These are phyloP conservation scores for Cosmopolites sordidus DNA, from an alignment of 2,888 invertebrate genomes.

Conservation along the genomic window DNA sequence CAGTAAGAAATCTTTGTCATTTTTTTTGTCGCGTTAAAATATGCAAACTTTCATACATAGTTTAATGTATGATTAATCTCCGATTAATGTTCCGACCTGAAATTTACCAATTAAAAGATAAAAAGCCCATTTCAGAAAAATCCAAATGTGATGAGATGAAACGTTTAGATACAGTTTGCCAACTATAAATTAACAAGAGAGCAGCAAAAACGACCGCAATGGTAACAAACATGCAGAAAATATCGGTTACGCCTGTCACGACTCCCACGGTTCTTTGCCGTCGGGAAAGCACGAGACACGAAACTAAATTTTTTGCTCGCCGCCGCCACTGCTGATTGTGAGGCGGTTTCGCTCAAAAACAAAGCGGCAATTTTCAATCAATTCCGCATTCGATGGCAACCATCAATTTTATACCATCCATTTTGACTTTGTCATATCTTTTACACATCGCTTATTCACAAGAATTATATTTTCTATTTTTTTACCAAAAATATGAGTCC, in stretches of 20 bases:
- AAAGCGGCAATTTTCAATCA: slow-evolving; percentile 16
- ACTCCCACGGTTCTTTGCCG: slow-evolving; percentile 17
- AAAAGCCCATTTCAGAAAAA: background rate
- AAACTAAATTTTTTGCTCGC: slow-evolving; percentile 11
- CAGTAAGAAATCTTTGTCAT: background rate
- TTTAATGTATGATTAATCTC: too few species aligned
- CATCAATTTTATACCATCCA: too few species aligned
- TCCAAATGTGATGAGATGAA: slow-evolving; percentile 18
- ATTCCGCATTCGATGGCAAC: slow-evolving; percentile 10
- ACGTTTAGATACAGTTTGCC: slow-evolving; percentile 14
- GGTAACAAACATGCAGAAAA: slow-evolving; percentile 11
- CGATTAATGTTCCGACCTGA: background rate
- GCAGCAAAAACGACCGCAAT: slow-evolving; percentile 19
- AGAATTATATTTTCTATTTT: too few species aligned
- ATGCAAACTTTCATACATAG: slow-evolving; percentile 2
- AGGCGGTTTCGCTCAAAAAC: slow-evolving; percentile 4
- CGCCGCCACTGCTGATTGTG: background rate
- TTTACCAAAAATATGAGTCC: too few species aligned
- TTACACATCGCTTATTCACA: too few species aligned
- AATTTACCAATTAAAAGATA: slow-evolving; percentile 2
- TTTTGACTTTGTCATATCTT: too few species aligned
- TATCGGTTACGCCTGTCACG: slow-evolving; percentile 26
- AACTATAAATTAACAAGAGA: slow-evolving; percentile 17
- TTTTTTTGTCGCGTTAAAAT: background rate
- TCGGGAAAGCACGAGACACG: slow-evolving; percentile 22